Evolutionary conservation across 2,888 invertebrate species (phyloP).

Genomic region (Apoda limacodes): DNA sequence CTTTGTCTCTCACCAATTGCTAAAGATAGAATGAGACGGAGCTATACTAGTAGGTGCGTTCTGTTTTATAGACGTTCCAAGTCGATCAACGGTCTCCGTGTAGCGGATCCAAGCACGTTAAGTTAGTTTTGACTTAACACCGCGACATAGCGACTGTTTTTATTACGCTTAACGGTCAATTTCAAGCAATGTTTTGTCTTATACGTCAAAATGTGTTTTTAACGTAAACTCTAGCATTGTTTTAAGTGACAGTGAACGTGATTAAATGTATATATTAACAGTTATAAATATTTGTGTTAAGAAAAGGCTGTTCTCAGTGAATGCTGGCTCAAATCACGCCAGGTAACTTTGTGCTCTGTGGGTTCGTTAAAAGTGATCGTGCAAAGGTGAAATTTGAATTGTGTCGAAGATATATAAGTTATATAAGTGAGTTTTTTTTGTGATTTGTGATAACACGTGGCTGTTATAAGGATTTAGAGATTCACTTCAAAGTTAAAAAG

Average conservation of each 20-base stretch:
- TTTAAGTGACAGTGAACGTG: conserved; percentile 33
- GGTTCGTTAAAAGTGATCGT: conserved; percentile 61
- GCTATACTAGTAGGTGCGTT: conserved; percentile 23
- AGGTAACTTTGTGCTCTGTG: conserved; percentile 50
- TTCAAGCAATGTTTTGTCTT: conserved; percentile 45
- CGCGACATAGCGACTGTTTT: conserved; percentile 49
- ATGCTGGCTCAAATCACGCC: conserved; percentile 57
- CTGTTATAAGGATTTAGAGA: conserved; percentile 45
- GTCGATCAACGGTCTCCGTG: conserved; percentile 68
- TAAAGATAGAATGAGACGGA: conserved; percentile 30
- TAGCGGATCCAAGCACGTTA: conserved; percentile 40
- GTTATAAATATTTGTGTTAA: conserved; percentile 26
- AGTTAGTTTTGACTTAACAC: conserved; percentile 64
- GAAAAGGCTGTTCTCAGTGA: conserved; percentile 50
- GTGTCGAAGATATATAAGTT: conserved; percentile 41
- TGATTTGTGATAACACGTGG: conserved; percentile 39
- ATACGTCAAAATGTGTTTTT: conserved; percentile 36
- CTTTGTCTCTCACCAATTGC: conserved; percentile 29
- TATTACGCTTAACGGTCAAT: conserved; percentile 37
- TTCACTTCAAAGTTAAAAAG: conserved; percentile 41
- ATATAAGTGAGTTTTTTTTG: conserved; percentile 27
- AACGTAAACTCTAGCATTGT: conserved; percentile 30
- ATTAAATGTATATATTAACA: conserved; percentile 27
- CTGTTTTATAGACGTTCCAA: conserved; percentile 56
- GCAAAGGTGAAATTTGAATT: conserved; percentile 56